phyloP scores from a whole-genome alignment of 2,113 vertebrate genomes.

The Astur gentilis region DNA sequence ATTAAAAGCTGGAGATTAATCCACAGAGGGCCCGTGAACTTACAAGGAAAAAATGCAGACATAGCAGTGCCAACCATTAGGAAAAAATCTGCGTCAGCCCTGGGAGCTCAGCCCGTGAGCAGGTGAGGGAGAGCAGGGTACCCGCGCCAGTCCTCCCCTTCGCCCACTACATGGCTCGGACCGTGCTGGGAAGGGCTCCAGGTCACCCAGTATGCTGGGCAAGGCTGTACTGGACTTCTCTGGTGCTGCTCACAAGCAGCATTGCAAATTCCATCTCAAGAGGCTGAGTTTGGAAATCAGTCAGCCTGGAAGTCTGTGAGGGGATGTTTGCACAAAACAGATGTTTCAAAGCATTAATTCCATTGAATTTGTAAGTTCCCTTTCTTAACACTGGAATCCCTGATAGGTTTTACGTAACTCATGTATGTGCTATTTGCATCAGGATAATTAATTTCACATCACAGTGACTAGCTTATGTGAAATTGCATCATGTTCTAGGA shows the following conservation, averaged over 20 bases:
- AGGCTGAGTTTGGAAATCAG: neutral
- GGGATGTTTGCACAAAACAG: neutral
- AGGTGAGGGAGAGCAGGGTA: neutral
- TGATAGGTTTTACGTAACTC: neutral
- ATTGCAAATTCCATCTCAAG: neutral
- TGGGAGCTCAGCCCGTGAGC: neutral
- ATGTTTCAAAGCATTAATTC: neutral
- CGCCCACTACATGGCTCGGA: neutral
- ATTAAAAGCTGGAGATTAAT: neutral
- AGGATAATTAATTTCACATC: neutral
- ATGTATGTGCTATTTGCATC: neutral
- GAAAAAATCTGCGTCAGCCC: neutral
- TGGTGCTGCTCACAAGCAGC: neutral
- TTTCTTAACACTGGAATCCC: neutral
- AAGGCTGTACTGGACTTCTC: neutral
- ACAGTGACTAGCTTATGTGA: neutral
- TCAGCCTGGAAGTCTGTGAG: neutral
- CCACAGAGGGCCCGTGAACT: neutral
- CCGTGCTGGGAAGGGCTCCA: neutral
- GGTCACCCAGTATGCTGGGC: neutral
- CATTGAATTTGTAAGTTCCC: neutral
- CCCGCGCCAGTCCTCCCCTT: neutral
- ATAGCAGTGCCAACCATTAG: neutral
- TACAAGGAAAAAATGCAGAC: conserved; percentile 26
- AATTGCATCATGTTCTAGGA: neutral